Evolutionary conservation across 2,888 invertebrate genomes (phyloP), one percentile per base, ranked within the genome.

Genomic region (Herminia tarsipennalis): DNA sequence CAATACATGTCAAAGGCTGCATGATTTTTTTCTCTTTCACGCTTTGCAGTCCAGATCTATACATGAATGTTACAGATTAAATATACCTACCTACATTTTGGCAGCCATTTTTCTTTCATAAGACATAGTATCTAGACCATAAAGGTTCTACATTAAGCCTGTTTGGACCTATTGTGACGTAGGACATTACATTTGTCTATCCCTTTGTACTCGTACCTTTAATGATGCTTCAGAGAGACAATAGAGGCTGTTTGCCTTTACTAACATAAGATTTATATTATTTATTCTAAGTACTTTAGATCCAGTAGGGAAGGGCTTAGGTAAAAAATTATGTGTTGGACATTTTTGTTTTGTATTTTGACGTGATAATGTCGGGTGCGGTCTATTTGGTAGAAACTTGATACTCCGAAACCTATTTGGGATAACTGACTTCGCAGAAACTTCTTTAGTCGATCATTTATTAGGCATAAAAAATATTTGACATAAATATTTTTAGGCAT

Each of bases 201-300:
- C 34, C 25, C 34, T 41, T 41, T 41, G 41, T 41, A 21, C 28
- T 28, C 32, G 18, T 24, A 16, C 41, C n/a, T n/a, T n/a, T 41
- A 34, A 41, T 41, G 41, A 34, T 9, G 21, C 27, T 16, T 22
- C 34, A 28, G 27, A 41, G 33, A 13, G 20, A 41, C 41, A 41
- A 41, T 34, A 28, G 34, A n/a, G 8, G 28, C 14, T 5, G 41
- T 32, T 32, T 41, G 17, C 34, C 34, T 28, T 28, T 17, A 28
- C 41, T 34, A 40, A 28, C 6, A 9, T 25, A 41, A 16, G 24
- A 30, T 20, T 24, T 29, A 30, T 43, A 36, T 41, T 36, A 36
- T 36, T 36, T 43, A 43, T 36, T 42, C n/a, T 42, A 35, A 22
- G 22, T 35, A 17, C 34, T 34, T 27, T 17, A 6, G 20, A 27